Evolutionary conservation across 2,797 vertebrate genomes (phyloP).

Genomic region (Xenopus petersii): DNA sequence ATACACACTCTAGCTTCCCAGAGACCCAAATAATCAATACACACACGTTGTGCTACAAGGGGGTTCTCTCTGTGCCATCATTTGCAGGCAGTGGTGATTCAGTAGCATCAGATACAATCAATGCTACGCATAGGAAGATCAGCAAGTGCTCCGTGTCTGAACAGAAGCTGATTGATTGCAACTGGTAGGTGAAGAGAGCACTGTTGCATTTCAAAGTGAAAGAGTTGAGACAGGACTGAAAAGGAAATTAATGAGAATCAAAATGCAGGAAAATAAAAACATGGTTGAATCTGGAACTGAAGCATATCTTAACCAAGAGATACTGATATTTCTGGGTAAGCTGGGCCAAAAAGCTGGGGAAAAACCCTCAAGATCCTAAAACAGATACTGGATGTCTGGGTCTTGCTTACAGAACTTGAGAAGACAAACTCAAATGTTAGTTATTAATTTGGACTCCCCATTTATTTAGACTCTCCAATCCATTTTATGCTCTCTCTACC

Average conservation of each 20-base stretch:
- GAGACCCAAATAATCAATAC: constrained; percentile 20
- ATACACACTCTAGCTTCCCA: constrained; percentile 1
- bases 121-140: constrained; percentile 33
- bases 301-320: too few species aligned
- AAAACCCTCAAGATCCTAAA: too few species aligned
- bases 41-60: constrained; percentile 17
- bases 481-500: too few species aligned
- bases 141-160: constrained; percentile 17
- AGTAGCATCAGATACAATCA: constrained; percentile 28
- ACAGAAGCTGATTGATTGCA: constrained; percentile 21
- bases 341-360: too few species aligned
- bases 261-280: background rate
- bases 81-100: background rate
- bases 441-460: too few species aligned
- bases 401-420: too few species aligned
- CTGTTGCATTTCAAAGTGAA: constrained; percentile 21
- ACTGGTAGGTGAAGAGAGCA: constrained; percentile 17
- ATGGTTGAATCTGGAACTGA: background rate
- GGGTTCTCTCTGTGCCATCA: constrained; percentile 2
- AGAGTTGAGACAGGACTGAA: background rate
- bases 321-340: too few species aligned
- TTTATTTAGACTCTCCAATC: too few species aligned
- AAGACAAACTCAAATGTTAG: too few species aligned
- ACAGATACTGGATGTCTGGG: too few species aligned
- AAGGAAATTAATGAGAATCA: background rate